These are phyloP conservation scores for Charaxes varanes DNA, from an alignment of 1,140 invertebrate species.

Conservation along the genomic window DNA sequence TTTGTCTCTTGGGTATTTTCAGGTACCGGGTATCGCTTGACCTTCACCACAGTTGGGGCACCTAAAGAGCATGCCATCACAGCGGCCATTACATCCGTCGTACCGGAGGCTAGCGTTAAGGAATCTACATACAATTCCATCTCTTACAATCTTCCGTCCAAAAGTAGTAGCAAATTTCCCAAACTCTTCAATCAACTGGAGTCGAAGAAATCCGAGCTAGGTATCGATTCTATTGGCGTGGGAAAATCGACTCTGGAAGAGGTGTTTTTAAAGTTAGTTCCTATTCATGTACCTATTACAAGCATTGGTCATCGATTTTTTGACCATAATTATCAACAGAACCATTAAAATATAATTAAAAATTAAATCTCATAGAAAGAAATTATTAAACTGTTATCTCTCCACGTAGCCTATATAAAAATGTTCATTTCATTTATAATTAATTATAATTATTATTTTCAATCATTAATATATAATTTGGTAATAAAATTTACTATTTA, in stretches of 20 bases:
- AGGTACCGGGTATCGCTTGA: constrained; percentile 55
- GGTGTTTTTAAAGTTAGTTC: constrained; percentile 86
- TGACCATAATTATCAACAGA: too few relatives aligned
- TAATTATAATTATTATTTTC: too few relatives aligned
- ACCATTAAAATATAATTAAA: too few relatives aligned
- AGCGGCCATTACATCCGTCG: constrained; percentile 19
- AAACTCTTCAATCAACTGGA: constrained; percentile 81
- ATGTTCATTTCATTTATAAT: too few relatives aligned
- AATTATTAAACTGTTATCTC: too few relatives aligned
- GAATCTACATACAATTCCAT: constrained; percentile 38
- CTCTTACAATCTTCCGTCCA: constrained; percentile 43
- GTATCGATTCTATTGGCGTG: constrained; percentile 84
- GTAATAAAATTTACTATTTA: too few relatives aligned
- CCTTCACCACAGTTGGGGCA: constrained; percentile 33
- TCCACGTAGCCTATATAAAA: too few relatives aligned
- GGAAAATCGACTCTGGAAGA: constrained; percentile 90
- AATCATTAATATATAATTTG: too few relatives aligned
- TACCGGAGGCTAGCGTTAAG: constrained; percentile 37
- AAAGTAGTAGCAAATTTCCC: constrained; percentile 62
- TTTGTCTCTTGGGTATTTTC: too few relatives aligned
- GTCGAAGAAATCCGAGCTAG: constrained; percentile 73
- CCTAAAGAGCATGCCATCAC: constrained; percentile 35
- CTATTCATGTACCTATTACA: too few relatives aligned
- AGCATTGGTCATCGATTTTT: too few relatives aligned
- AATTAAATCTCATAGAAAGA: too few relatives aligned